These are phyloP conservation scores for Halictus quadricinctus DNA, from an alignment of 2,888 invertebrate species.

Conservation along the genomic window DNA sequence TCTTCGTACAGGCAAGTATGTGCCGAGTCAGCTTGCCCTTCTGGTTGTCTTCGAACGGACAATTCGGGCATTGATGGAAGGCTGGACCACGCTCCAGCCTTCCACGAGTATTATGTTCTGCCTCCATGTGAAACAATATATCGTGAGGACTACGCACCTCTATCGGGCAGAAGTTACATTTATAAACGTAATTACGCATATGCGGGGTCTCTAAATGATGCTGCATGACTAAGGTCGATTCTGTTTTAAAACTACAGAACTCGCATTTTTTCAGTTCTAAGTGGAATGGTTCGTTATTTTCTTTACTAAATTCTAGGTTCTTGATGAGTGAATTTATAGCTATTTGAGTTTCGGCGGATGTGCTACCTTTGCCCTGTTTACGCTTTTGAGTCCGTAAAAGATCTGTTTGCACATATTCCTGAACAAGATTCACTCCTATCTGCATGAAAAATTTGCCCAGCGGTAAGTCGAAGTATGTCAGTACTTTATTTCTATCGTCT, in stretches of 20 bases:
- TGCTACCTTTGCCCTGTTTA: conserved; percentile 89
- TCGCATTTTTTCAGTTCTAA: conserved; percentile 92
- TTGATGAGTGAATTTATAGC: conserved; percentile 92
- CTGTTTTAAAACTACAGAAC: conserved; percentile 94
- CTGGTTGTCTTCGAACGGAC: conserved; percentile 96
- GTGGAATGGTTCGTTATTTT: conserved; percentile 91
- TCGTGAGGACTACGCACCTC: conserved; percentile 93
- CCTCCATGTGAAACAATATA: conserved; percentile 95
- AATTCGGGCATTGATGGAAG: conserved; percentile 95
- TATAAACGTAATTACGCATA: conserved; percentile 93
- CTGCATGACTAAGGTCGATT: conserved; percentile 91
- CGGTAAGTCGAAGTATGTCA: conserved; percentile 92
- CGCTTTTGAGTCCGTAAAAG: conserved; percentile 93
- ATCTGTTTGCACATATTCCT: conserved; percentile 97
- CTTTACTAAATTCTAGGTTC: conserved; percentile 93
- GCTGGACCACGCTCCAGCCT: conserved; percentile 92
- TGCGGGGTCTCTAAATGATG: conserved; percentile 96
- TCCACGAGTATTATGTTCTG: conserved; percentile 92
- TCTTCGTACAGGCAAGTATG: conserved; percentile 93
- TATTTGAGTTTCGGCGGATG: conserved; percentile 88
- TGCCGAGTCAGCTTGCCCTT: conserved; percentile 95
- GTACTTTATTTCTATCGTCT: conserved; percentile 83
- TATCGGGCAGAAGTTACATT: conserved; percentile 92
- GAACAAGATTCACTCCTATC: conserved; percentile 94
- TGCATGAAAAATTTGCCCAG: conserved; percentile 95